These are phyloP conservation scores for Orchesella flavescens DNA, from an alignment of 2,888 invertebrate species.

Conservation along the genomic window DNA sequence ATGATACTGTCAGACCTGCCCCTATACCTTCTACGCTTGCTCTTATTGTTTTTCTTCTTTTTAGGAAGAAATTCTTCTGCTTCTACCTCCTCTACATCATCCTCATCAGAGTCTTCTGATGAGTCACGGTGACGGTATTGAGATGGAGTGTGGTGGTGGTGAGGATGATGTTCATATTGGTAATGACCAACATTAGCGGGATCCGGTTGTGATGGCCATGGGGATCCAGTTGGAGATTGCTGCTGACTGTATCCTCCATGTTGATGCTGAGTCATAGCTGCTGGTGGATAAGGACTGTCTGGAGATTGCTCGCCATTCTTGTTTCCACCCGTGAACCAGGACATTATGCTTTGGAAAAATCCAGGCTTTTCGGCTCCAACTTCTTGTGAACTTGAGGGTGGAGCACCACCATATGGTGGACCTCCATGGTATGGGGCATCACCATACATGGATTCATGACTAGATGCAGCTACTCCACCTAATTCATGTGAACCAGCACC, in stretches of 20 bases:
- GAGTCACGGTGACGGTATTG: conserved; percentile 10
- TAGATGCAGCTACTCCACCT: conserved; percentile 1
- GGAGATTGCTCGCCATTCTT: not conserved
- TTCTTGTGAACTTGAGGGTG: conserved; percentile 23
- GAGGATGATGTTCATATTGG: not conserved
- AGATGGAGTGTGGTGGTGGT: not conserved
- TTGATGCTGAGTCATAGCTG: not conserved
- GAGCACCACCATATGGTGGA: conserved; percentile 15
- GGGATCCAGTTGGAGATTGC: conserved; percentile 11
- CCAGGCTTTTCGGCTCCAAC: conserved; percentile 19
- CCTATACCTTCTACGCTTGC: conserved; percentile 31
- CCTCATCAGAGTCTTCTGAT: conserved; percentile 11
- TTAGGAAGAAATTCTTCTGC: not conserved
- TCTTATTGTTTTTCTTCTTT: not conserved
- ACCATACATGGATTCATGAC: conserved; percentile 21
- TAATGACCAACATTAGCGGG: conserved; percentile 37
- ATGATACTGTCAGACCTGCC: conserved; percentile 46
- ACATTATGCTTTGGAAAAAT: conserved; percentile 58
- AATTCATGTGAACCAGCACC: conserved; percentile 21
- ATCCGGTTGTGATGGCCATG: conserved; percentile 51
- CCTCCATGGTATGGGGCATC: conserved; percentile 13
- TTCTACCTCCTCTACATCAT: conserved; percentile 35
- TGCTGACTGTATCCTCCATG: not conserved
- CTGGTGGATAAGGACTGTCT: conserved; percentile 9
- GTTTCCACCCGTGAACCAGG: conserved; percentile 53